Percentiles rank a stretch among this genome's conserved stretches.
phyloP scores from a whole-genome alignment of 1,140 invertebrate genomes.

The Brachionus calyciflorus region DNA sequence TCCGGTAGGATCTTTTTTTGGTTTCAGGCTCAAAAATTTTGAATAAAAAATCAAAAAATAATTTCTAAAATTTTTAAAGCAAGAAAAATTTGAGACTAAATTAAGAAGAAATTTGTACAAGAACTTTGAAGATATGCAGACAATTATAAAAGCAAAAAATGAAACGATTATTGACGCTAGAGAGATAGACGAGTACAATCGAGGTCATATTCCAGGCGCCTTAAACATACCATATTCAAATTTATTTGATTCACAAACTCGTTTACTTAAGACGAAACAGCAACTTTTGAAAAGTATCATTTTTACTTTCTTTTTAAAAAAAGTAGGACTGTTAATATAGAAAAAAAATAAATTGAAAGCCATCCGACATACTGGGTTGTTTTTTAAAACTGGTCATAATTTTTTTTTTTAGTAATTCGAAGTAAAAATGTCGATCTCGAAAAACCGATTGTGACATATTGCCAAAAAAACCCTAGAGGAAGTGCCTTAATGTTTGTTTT shows the following conservation, averaged over 20 bases:
- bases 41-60: too few relatives aligned
- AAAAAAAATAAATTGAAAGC: too few relatives aligned
- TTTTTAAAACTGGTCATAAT: too few relatives aligned
- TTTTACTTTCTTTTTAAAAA: not conserved
- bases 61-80: constrained; percentile 38
- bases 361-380: too few relatives aligned
- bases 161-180: constrained; percentile 14
- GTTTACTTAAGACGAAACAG: not conserved
- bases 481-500: constrained; percentile 1
- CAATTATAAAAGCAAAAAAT: not conserved
- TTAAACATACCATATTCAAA: constrained; percentile 19
- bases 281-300: not conserved
- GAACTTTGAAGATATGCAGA: not conserved
- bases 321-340: too few relatives aligned
- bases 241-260: not conserved
- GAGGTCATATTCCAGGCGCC: constrained; percentile 24
- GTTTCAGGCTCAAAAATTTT: too few relatives aligned
- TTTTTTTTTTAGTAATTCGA: not conserved
- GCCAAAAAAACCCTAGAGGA: not conserved
- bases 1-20: not conserved
- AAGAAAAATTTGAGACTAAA: constrained; percentile 34
- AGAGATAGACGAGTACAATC: not conserved
- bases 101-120: not conserved
- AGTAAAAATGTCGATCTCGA: constrained; percentile 21
- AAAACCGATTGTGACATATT: constrained; percentile 17